Conservation (phyloP, 2,888 invertebrate genomes). For the Chesias legatella region DNA sequence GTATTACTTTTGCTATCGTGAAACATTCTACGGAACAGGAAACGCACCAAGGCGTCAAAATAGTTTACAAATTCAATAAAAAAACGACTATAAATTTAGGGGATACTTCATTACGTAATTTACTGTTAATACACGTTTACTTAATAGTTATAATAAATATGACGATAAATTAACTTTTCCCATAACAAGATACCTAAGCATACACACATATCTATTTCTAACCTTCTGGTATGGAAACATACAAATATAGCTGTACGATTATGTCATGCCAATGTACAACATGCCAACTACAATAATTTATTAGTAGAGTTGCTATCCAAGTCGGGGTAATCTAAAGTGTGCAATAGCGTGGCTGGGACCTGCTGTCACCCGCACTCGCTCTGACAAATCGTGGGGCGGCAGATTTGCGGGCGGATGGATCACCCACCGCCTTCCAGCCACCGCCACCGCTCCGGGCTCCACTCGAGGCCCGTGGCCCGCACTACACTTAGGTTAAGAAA, state of each 20-base stretch:
- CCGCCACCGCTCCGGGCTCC: slow-evolving; percentile 26
- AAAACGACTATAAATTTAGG: too few relatives aligned
- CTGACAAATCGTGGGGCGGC: slow-evolving; percentile 39
- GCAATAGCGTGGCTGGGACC: slow-evolving; percentile 25
- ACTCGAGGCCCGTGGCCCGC: slow-evolving; percentile 32
- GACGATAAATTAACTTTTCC: too few relatives aligned
- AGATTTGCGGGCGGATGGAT: slow-evolving; percentile 32
- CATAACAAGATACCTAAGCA: too few relatives aligned
- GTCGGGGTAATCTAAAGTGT: slow-evolving; percentile 14
- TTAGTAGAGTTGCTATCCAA: slow-evolving; percentile 16
- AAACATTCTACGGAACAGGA: too few relatives aligned
- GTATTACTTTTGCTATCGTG: too few relatives aligned
- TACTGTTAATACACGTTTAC: too few relatives aligned
- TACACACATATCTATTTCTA: neutral
- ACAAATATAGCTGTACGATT: slow-evolving; percentile 1
- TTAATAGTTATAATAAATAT: too few relatives aligned
- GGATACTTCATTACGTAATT: too few relatives aligned
- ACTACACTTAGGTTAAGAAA: slow-evolving; percentile 53
- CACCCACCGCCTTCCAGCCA: slow-evolving; percentile 33
- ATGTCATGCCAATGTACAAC: slow-evolving; percentile 10
- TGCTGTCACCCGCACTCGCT: slow-evolving; percentile 42
- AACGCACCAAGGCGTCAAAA: too few relatives aligned
- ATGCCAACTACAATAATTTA: slow-evolving; percentile 11
- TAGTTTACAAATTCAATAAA: too few relatives aligned
- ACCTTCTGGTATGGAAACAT: neutral